These are phyloP conservation scores for Drosophila mayri DNA, from an alignment of 1,140 invertebrate species.

Conservation along the genomic window DNA sequence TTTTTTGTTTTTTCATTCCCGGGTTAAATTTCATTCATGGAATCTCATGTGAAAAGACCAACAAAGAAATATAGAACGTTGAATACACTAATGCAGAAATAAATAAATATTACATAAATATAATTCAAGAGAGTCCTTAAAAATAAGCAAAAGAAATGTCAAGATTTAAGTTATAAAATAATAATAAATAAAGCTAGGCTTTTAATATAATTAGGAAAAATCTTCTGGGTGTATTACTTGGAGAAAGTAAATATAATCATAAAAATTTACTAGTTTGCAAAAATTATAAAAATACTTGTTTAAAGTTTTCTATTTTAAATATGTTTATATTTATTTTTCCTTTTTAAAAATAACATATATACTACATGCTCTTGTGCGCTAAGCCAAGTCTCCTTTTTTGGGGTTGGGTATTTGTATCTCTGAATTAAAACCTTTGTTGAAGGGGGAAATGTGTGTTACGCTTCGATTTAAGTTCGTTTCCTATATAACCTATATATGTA, in stretches of 20 bases:
- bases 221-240: neutral
- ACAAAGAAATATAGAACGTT: conserved; percentile 1
- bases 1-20: neutral
- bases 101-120: neutral
- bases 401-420: conserved; percentile 25
- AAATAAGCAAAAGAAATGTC: neutral
- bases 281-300: no score
- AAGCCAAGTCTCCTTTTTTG: neutral
- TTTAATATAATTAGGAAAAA: neutral
- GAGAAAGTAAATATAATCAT: no score
- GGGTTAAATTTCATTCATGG: conserved; percentile 48
- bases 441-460: conserved; percentile 53
- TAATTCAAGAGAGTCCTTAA: neutral
- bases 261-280: no score
- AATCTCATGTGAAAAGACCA: neutral
- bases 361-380: no score
- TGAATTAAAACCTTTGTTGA: conserved; percentile 6
- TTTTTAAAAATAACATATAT: no score
- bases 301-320: no score
- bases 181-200: neutral
- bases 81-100: conserved; percentile 20
- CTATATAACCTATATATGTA: conserved; percentile 21
- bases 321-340: no score
- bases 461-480: conserved; percentile 67
- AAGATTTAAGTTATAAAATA: neutral